Evolutionary conservation across 1,140 invertebrate species (phyloP).

Genomic region (Plodia interpunctella): DNA sequence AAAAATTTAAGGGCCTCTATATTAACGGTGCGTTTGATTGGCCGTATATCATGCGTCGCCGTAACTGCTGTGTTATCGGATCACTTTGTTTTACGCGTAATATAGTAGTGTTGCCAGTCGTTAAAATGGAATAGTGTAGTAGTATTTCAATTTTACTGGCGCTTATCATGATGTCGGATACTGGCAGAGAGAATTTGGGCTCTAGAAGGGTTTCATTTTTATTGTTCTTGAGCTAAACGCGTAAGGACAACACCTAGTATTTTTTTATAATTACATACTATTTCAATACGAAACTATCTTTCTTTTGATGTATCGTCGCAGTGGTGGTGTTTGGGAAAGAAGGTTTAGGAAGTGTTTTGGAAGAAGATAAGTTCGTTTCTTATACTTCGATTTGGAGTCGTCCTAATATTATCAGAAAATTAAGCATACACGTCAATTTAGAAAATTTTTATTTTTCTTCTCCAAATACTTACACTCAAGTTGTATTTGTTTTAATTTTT

Average conservation of each 20-base stretch:
- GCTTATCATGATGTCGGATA: neutral
- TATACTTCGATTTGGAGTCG: no score
- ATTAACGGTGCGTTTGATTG: constrained; percentile 19
- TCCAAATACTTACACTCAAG: no score
- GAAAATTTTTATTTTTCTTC: no score
- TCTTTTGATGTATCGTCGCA: no score
- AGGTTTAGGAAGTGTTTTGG: no score
- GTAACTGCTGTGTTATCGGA: constrained; percentile 26
- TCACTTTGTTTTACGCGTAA: constrained; percentile 37
- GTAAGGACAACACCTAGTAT: neutral
- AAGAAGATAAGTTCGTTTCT: no score
- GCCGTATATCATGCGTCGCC: constrained; percentile 13
- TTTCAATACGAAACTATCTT: no score
- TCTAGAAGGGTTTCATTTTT: neutral
- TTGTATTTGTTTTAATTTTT: no score
- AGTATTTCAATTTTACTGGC: constrained; percentile 15
- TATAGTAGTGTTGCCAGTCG: constrained; percentile 30
- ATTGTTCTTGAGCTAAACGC: neutral
- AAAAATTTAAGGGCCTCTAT: constrained; percentile 3
- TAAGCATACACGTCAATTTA: no score
- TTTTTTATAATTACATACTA: no score
- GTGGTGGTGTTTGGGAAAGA: no score
- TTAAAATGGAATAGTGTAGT: constrained; percentile 1
- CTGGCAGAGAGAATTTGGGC: neutral
- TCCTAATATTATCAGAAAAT: no score